These are phyloP conservation scores for Rhagoletis pomonella DNA, from an alignment of 1,140 invertebrate species.

Conservation along the genomic window DNA sequence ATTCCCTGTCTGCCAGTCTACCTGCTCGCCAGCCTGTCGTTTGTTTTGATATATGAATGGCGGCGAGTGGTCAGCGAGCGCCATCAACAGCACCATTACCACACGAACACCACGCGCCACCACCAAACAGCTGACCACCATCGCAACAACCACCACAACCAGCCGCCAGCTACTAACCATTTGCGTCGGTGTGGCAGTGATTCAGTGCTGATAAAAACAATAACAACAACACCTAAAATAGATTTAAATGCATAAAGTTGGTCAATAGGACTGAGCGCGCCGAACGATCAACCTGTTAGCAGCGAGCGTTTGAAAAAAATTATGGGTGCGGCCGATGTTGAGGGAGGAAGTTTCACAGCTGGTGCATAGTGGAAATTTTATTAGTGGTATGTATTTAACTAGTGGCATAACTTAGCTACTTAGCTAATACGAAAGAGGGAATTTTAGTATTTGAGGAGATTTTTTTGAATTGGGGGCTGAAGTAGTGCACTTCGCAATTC, in stretches of 20 bases:
- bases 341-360: neutral
- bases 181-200: constrained; percentile 44
- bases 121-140: neutral
- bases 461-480: too few relatives aligned
- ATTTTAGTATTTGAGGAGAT: neutral
- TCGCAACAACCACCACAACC: neutral
- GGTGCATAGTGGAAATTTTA: neutral
- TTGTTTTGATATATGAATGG: constrained; percentile 50
- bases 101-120: constrained; percentile 2
- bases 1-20: constrained; percentile 31
- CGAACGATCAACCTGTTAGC: constrained; percentile 28
- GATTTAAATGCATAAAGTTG: constrained; percentile 44
- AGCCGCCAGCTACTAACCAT: neutral
- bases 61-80: constrained; percentile 46
- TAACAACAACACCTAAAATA: constrained; percentile 50
- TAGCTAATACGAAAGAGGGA: too few relatives aligned
- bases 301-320: neutral
- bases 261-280: neutral
- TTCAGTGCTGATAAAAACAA: constrained; percentile 49
- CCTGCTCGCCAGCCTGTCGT: neutral
- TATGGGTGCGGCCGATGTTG: neutral
- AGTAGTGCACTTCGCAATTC: too few relatives aligned
- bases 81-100: constrained; percentile 46
- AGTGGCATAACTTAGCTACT: neutral
- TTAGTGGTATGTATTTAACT: neutral